Percentiles rank a stretch among this genome's conserved stretches.
Evolutionary conservation across 2,113 vertebrate species (phyloP).

Genomic region (Ciconia stormi): DNA sequence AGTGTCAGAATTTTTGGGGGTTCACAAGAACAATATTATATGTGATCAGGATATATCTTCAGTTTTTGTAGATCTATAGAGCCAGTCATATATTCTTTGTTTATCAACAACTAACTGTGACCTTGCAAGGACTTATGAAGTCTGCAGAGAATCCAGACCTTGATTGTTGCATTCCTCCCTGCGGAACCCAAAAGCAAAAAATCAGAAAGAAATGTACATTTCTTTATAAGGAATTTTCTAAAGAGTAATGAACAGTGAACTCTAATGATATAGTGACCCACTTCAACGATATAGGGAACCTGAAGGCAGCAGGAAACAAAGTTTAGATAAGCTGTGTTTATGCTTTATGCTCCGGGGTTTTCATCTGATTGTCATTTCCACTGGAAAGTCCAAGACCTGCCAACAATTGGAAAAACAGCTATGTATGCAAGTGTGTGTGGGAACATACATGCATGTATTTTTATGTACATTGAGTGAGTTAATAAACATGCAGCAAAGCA

Average conservation of each 20-base stretch:
- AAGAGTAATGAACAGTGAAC: background rate
- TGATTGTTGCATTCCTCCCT: background rate
- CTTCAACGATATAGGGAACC: background rate
- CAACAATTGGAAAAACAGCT: background rate
- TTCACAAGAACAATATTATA: background rate
- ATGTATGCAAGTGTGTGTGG: background rate
- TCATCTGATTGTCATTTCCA: background rate
- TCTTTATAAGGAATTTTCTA: background rate
- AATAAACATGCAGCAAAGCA: background rate
- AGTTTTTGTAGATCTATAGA: background rate
- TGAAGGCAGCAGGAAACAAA: background rate
- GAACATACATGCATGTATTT: background rate
- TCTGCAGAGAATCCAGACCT: background rate
- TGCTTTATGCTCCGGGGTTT: background rate
- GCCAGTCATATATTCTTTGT: background rate
- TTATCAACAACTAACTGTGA: background rate
- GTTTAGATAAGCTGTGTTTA: background rate
- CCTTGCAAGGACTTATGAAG: background rate
- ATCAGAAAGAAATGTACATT: background rate
- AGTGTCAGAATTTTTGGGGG: background rate
- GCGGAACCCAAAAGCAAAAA: background rate
- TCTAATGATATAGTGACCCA: background rate
- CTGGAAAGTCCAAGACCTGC: background rate
- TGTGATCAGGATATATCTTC: background rate
- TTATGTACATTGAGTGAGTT: background rate